Base-by-base conservation (phyloP, 2,797 vertebrate species). In the Leptoclinus maculatus region DNA sequence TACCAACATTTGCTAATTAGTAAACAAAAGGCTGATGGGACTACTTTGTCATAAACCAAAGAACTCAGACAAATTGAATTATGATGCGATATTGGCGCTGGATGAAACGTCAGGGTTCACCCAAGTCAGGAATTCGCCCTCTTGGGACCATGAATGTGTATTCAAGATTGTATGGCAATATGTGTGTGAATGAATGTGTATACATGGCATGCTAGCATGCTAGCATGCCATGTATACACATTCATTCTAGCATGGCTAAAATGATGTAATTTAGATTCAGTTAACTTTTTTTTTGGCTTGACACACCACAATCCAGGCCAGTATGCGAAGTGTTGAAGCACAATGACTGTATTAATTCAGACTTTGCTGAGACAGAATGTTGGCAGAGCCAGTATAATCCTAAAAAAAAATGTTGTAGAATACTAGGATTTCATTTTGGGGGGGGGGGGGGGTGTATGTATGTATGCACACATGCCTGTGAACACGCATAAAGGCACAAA, bases 401-500 rank as follows among this genome's bases (percentile, higher is more conserved):
- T 34, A 32, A 65, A 59, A 21, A 21, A 16, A 32, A 32, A 32
- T 63, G 25, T 19, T 64, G 29, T 9, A 34, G 4, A 43, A 23
- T n/a, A 62, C 13, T 6, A 12, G 2, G 9, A 39, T 38, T 66
- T 69, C 7, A 62, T 59, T 21, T 66, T 36, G n/a, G 8, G 7
- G 11, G 34, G n/a, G 8, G 7, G 11, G 34, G 29, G 5, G 29
- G 5, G 5, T 32, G 29, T 32, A 32, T 32, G 29, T 47, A 4
- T 57, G 17, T 51, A 63, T 64, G 32, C 54, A 66, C 25, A 82
- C 41, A 76, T 79, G 47, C 41, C 72, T 71, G 56, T 29, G 84
- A 68, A 82, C 47, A 62, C 71, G 68, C 70, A 72, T 63, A 34
- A 23, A 86, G 29, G 54, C 54, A 16, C 84, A 78, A 66, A 78